A percentile compares a stretch with the other conserved stretches of the same genome.
phyloP scores from a whole-genome alignment of 1,140 invertebrate species.

The Brachystomella parvula region DNA sequence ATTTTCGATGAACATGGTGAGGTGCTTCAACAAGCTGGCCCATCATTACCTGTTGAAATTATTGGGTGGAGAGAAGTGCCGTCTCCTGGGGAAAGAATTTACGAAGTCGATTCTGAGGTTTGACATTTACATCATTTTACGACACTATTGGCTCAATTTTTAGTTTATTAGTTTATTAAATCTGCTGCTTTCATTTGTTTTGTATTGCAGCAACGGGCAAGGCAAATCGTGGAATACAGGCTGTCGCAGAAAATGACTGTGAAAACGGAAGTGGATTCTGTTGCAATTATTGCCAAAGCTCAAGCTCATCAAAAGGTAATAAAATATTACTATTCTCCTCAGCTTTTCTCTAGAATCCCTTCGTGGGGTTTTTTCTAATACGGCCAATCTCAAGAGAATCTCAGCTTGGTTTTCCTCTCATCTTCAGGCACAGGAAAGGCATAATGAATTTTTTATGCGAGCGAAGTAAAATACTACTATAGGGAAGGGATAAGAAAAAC shows the following conservation, averaged over 20 bases:
- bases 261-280: constrained; percentile 55
- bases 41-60: constrained; percentile 76
- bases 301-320: constrained; percentile 53
- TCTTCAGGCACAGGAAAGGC: no score
- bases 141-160: no score
- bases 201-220: constrained; percentile 54
- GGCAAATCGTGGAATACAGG: constrained; percentile 59
- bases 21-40: constrained; percentile 57
- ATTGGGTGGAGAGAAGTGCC: constrained; percentile 84
- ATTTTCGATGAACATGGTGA: constrained; percentile 73
- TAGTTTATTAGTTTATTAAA: neutral
- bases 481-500: no score
- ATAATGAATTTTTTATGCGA: no score
- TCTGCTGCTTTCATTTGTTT: neutral
- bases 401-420: no score
- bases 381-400: no score
- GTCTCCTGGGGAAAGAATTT: constrained; percentile 71
- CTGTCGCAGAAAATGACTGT: constrained; percentile 50
- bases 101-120: constrained; percentile 71
- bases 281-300: constrained; percentile 57
- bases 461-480: no score
- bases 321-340: no score
- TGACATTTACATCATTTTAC: constrained; percentile 12
- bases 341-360: no score
- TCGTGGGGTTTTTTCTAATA: no score